Percentiles rank a stretch among this genome's conserved stretches.
Conservation (phyloP, 2,888 invertebrate genomes). For the Sphecodes monilicornis region DNA sequence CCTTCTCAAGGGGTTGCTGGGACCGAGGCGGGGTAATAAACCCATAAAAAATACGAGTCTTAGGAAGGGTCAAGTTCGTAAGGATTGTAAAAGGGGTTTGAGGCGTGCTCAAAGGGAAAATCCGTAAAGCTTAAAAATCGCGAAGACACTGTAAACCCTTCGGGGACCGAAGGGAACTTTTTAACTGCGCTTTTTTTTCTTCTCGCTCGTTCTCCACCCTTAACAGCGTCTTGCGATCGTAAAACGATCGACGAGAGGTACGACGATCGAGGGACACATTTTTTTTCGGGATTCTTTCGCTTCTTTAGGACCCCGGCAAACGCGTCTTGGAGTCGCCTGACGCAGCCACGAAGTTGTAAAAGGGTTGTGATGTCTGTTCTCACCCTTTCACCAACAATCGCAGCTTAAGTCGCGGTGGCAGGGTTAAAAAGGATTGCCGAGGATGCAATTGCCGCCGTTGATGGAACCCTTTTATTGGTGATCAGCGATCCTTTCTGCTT, state of each 20-base stretch:
- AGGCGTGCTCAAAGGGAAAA: slow-evolving; percentile 67
- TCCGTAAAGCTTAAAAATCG: slow-evolving; percentile 69
- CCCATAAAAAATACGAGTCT: slow-evolving; percentile 77
- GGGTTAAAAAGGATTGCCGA: slow-evolving; percentile 79
- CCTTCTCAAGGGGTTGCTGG: slow-evolving; percentile 72
- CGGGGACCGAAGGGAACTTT: slow-evolving; percentile 60
- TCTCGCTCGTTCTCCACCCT: not conserved
- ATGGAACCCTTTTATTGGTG: slow-evolving; percentile 82
- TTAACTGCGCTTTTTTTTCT: slow-evolving; percentile 39
- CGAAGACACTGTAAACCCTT: slow-evolving; percentile 78
- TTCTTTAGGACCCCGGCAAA: slow-evolving; percentile 58
- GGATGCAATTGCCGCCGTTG: slow-evolving; percentile 66
- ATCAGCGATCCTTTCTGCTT: slow-evolving; percentile 79
- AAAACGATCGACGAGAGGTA: slow-evolving; percentile 56
- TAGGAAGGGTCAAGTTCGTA: slow-evolving; percentile 81
- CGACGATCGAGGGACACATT: slow-evolving; percentile 13
- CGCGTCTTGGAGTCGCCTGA: slow-evolving; percentile 23
- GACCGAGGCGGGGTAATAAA: slow-evolving; percentile 70
- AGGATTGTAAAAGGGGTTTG: slow-evolving; percentile 81
- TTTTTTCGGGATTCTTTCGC: slow-evolving; percentile 75
- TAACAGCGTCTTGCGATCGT: slow-evolving; percentile 60
- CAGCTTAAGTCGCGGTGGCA: slow-evolving; percentile 72
- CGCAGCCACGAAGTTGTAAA: slow-evolving; percentile 70
- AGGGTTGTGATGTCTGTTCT: slow-evolving; percentile 73
- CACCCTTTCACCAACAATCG: slow-evolving; percentile 75